Base-by-base conservation (phyloP, 2,113 vertebrate species). In the Anas platyrhynchos region DNA sequence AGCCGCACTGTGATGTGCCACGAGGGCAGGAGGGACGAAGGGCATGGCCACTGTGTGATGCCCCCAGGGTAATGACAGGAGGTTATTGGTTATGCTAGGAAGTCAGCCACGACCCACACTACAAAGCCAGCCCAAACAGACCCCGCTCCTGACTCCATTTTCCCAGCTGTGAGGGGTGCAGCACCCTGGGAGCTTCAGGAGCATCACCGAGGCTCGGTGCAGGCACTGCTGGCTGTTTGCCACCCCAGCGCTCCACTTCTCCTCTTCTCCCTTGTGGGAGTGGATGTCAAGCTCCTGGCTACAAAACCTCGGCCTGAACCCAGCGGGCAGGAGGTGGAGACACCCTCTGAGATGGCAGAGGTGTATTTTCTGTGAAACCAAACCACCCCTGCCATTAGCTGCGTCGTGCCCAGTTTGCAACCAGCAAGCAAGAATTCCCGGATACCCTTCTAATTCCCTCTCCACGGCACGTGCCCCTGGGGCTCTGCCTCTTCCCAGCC, bases 241-340 rank as follows among this genome's bases (percentile, higher is more conserved):
- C 85, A 75, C n/a, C 25, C 0, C 15, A 92, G 88, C 66, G 83
- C 90, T 78, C 61, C 36, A 58, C 38, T 88, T 62, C 43, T 9
- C 41, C 52, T 94, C 55, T 72, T 86, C 80, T 80, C 52, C 11
- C 1, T 1, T 41, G 77, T 69, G 88, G 77, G 92, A 96, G 90
- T 79, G 63, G 76, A 94, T 54, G 62, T 94, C 66, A 88, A 31
- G 44, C 81, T 90, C 80, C 80, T 59, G 74, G 76, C 77, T 92
- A 62, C 58, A 85, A 93, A 97, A 84, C 54, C 67, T 65, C 23
- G 32, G 32, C 41, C 36, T 92, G 72, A 66, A 54, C 67, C 22
- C 72, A 74, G 50, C 2, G 5, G 59, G 41, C 3, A 2, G 74
- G 73, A 91, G 38, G 66, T 1, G 2, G 66, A 72, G 62, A 84